phyloP scores from a whole-genome alignment of 1,140 invertebrate species.

The Pogonomyrmex californicus region DNA sequence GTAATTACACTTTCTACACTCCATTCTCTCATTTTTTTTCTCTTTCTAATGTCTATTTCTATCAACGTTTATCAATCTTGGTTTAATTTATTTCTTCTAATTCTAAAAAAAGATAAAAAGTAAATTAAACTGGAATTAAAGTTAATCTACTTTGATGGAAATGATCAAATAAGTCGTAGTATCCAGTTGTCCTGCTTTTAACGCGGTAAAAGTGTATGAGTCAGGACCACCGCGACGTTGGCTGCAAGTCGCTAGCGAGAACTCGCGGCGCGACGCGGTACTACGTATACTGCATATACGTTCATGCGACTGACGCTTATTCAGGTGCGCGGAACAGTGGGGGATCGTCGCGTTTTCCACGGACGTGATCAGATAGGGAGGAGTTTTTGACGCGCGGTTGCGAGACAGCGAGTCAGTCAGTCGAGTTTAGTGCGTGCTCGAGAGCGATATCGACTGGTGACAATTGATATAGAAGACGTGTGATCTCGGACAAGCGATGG shows the following conservation, averaged over 20 bases:
- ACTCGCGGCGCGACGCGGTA: no score
- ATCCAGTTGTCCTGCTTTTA: no score
- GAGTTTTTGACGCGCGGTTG: not conserved
- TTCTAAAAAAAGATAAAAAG: no score
- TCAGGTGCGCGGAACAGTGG: not conserved
- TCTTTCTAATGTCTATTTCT: no score
- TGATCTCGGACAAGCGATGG: slow-evolving; percentile 76
- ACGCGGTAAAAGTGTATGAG: not conserved
- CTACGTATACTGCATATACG: not conserved
- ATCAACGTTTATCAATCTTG: no score
- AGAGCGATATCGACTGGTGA: not conserved
- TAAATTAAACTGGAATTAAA: no score
- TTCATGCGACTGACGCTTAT: not conserved
- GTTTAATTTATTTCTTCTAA: no score
- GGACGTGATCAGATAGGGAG: not conserved
- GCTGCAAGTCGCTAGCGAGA: not conserved
- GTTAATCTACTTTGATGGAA: no score
- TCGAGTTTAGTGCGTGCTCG: not conserved
- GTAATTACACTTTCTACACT: no score
- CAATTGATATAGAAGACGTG: slow-evolving; percentile 28
- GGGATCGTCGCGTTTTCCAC: not conserved
- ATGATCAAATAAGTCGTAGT: no score
- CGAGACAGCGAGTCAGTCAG: not conserved
- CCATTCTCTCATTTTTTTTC: no score
- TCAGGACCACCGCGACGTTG: not conserved